Evolutionary conservation across 2,797 vertebrate species (phyloP).

Genomic region (Nasua narica): DNA sequence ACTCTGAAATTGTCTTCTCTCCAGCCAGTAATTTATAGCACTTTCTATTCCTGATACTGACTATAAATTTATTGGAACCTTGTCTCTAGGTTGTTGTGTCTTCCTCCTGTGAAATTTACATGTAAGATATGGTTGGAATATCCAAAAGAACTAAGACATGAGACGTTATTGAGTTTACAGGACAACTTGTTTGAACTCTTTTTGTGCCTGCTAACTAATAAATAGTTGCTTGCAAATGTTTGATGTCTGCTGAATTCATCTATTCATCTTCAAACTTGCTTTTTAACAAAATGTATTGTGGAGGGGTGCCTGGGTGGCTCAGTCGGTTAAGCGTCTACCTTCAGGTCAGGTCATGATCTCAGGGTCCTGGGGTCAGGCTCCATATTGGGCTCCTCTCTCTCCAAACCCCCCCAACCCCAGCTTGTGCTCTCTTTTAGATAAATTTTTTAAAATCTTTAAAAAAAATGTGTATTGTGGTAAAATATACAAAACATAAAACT

Average conservation of each 20-base stretch:
- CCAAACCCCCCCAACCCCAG: no score
- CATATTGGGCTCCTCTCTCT: no score
- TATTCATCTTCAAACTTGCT: neutral
- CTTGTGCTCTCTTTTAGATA: no score
- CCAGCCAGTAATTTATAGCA: neutral
- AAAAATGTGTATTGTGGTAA: neutral
- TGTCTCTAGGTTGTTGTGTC: neutral
- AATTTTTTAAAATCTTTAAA: neutral
- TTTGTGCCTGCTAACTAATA: neutral
- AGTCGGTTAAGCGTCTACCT: neutral
- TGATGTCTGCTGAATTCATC: neutral
- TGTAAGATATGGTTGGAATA: neutral
- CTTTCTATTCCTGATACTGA: neutral
- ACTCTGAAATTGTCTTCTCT: neutral
- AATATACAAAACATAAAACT: neutral
- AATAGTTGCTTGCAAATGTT: constrained; percentile 10
- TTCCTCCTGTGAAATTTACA: neutral
- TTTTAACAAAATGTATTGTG: no score
- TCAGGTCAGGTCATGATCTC: no score
- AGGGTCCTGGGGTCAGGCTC: no score
- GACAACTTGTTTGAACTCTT: neutral
- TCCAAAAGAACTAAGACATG: neutral
- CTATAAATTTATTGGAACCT: neutral
- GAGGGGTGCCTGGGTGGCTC: no score
- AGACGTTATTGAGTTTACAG: neutral